Evolutionary conservation across 2,113 vertebrate genomes (phyloP).

Genomic region (Siniperca chuatsi): DNA sequence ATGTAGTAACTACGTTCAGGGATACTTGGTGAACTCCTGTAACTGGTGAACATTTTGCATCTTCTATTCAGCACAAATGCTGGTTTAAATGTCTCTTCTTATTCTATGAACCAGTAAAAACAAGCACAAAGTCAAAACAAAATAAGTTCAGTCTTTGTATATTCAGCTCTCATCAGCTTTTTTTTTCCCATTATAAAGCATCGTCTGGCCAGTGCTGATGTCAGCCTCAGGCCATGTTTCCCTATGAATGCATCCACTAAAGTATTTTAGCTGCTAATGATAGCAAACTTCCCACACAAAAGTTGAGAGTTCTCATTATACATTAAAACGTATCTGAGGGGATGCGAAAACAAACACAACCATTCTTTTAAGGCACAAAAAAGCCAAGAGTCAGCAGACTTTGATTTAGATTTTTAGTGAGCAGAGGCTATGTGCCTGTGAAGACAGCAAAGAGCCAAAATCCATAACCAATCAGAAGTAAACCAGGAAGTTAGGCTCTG

Average conservation of each 20-base stretch:
- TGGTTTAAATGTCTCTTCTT: neutral
- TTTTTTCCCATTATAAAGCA: neutral
- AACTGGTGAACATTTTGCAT: neutral
- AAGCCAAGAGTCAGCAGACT: conserved; percentile 20
- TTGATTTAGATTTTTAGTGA: conserved; percentile 45
- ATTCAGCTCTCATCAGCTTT: conserved; percentile 26
- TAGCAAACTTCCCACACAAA: conserved; percentile 51
- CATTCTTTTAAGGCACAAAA: conserved; percentile 36
- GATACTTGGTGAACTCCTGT: neutral
- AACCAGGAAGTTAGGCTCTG: conserved; percentile 42
- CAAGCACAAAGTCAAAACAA: conserved; percentile 4
- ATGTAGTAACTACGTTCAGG: neutral
- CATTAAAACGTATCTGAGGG: conserved; percentile 43
- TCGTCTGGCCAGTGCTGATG: conserved; percentile 31
- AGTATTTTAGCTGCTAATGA: conserved; percentile 41
- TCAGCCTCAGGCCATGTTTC: conserved; percentile 51
- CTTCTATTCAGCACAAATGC: neutral
- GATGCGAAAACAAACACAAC: conserved; percentile 38
- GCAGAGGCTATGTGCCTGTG: conserved; percentile 8
- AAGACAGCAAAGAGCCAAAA: conserved; percentile 47
- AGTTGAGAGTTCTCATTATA: conserved; percentile 46
- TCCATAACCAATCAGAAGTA: conserved; percentile 61
- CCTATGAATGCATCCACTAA: conserved; percentile 28
- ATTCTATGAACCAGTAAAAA: conserved; percentile 17
- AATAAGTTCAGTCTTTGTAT: conserved; percentile 12